Evolutionary conservation across 2,888 invertebrate genomes (phyloP).

Genomic region (Pristionchus mayeri): DNA sequence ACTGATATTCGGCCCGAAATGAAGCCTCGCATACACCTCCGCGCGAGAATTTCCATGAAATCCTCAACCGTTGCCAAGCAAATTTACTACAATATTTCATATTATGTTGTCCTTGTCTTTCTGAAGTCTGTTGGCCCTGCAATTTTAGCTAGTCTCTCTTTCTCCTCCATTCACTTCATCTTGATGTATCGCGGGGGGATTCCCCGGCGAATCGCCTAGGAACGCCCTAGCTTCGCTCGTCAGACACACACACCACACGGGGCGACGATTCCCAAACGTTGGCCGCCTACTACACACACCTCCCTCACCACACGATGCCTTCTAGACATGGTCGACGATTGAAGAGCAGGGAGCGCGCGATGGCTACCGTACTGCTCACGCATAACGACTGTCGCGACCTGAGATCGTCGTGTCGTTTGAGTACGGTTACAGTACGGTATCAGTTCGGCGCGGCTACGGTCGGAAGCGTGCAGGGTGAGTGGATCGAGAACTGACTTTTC

Average conservation of each 20-base stretch:
- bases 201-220: conserved; percentile 18
- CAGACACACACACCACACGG: neutral
- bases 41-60: too few species aligned
- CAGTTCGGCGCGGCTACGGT: conserved; percentile 30
- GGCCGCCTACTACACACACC: neutral
- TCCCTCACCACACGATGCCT: conserved; percentile 12
- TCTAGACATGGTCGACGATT: neutral
- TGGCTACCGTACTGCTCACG: conserved; percentile 59
- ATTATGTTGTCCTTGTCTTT: too few species aligned
- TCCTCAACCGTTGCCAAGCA: too few species aligned
- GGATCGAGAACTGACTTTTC: neutral
- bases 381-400: conserved; percentile 60
- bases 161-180: neutral
- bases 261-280: conserved; percentile 30
- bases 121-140: neutral
- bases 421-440: conserved; percentile 22
- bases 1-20: neutral
- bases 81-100: too few species aligned
- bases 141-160: neutral
- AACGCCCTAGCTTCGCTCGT: neutral
- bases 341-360: conserved; percentile 53
- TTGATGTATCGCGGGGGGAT: neutral
- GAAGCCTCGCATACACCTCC: neutral
- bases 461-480: conserved; percentile 31
- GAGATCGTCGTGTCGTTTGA: conserved; percentile 51